Conservation (phyloP, 35 echinoderm and acorn worm genomes). For the Patiria miniata region DNA sequence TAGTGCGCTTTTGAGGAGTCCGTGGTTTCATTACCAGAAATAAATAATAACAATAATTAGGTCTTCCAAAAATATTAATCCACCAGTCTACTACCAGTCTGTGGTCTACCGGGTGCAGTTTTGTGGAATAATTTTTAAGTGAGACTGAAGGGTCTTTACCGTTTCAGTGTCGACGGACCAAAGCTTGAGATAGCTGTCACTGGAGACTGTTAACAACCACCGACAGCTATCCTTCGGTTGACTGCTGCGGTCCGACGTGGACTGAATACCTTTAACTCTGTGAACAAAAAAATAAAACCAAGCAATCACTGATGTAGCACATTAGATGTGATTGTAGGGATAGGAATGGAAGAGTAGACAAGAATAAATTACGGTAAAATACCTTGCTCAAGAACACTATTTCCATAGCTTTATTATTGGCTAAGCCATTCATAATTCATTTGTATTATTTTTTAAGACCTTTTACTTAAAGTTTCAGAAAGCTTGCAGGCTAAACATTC, state of each 20-base stretch:
- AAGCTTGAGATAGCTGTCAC: slow-evolving; percentile 86
- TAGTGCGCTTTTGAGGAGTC: background rate
- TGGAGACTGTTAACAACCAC: slow-evolving; percentile 85
- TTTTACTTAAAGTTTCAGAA: no score
- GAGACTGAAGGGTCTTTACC: slow-evolving; percentile 35
- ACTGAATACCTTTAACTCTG: slow-evolving; percentile 81
- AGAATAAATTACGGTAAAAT: background rate
- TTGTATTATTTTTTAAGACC: background rate
- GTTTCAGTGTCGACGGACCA: slow-evolving; percentile 78
- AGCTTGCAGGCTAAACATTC: background rate
- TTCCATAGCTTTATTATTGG: no score
- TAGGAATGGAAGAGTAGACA: background rate
- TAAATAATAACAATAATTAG: no score
- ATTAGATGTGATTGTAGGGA: no score
- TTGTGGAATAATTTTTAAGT: no score
- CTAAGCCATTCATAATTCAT: no score
- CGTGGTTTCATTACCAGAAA: no score
- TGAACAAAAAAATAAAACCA: background rate
- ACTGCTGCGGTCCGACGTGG: slow-evolving; percentile 29
- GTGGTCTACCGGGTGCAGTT: no score
- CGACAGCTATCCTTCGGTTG: background rate
- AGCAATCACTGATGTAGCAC: no score
- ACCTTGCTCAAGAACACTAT: background rate
- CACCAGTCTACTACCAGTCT: no score
- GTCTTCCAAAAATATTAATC: no score